These are phyloP conservation scores for Anastrepha ludens DNA, from an alignment of 1,140 invertebrate species.

Conservation along the genomic window DNA sequence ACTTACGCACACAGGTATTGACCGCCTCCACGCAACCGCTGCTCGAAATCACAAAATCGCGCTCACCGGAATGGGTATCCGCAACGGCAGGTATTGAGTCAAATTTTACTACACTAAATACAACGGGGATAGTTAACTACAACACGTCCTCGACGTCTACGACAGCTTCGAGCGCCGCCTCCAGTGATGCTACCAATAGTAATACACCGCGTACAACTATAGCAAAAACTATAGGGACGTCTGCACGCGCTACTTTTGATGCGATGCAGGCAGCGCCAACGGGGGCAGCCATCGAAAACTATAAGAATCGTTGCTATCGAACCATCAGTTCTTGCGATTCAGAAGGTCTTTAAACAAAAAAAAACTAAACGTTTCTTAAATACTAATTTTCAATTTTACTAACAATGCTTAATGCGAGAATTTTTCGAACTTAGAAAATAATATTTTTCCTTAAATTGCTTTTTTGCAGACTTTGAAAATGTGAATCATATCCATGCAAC, in stretches of 20 bases:
- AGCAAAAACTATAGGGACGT: conserved; percentile 36
- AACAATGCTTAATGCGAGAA: not conserved
- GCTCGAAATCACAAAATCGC: conserved; percentile 86
- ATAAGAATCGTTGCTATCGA: conserved; percentile 49
- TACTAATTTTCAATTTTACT: conserved; percentile 24
- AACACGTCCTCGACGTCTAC: conserved; percentile 63
- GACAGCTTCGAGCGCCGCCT: not conserved
- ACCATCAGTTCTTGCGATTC: conserved; percentile 58
- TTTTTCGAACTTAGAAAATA: not conserved
- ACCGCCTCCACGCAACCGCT: conserved; percentile 82
- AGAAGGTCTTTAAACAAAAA: conserved; percentile 56
- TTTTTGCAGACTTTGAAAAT: conserved; percentile 76
- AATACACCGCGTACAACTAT: conserved; percentile 27
- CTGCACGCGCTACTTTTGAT: conserved; percentile 35
- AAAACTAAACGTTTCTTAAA: not conserved
- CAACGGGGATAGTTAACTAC: conserved; percentile 57
- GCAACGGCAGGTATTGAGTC: conserved; percentile 72
- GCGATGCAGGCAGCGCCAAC: not conserved
- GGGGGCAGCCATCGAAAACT: conserved; percentile 34
- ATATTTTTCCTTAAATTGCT: conserved; percentile 27
- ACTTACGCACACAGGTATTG: conserved; percentile 82
- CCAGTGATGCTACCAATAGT: conserved; percentile 50
- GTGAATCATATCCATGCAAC: conserved; percentile 70
- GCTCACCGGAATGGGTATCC: conserved; percentile 81
- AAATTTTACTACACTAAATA: conserved; percentile 51